A percentile compares a stretch with the other conserved stretches of the same genome.
These are phyloP conservation scores for Girardinus metallicus DNA, from an alignment of 2,797 vertebrate genomes.

Conservation along the genomic window DNA sequence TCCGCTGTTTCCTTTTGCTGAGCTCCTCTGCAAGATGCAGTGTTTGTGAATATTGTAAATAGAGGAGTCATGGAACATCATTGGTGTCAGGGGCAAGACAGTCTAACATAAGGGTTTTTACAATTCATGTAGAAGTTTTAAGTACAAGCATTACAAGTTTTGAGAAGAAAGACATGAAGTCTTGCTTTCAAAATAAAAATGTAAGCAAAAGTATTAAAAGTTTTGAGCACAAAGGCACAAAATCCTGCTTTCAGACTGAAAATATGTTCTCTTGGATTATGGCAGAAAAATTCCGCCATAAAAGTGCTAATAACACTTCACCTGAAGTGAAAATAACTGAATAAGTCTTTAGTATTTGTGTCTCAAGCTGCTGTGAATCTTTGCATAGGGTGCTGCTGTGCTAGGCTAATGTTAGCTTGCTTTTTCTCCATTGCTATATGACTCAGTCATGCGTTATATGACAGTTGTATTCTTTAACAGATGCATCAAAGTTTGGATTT, in stretches of 20 bases:
- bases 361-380: neutral
- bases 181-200: too few species aligned
- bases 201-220: too few species aligned
- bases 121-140: neutral
- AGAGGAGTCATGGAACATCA: neutral
- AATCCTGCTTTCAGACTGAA: too few species aligned
- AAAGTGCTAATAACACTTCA: neutral
- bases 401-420: neutral
- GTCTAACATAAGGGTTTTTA: neutral
- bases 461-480: neutral
- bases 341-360: neutral
- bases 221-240: too few species aligned
- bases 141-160: too few species aligned
- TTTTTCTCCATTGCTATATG: neutral
- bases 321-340: neutral
- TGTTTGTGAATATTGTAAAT: slow-evolving; percentile 10
- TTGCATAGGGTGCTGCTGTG: neutral
- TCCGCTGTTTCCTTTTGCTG: slow-evolving; percentile 39
- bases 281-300: too few species aligned
- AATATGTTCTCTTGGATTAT: too few species aligned
- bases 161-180: too few species aligned
- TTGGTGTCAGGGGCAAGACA: neutral
- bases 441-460: neutral
- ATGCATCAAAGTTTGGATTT: neutral
- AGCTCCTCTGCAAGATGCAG: slow-evolving; percentile 20